Evolutionary conservation across 2,888 invertebrate species (phyloP).

Genomic region (Laspeyria flexula): DNA sequence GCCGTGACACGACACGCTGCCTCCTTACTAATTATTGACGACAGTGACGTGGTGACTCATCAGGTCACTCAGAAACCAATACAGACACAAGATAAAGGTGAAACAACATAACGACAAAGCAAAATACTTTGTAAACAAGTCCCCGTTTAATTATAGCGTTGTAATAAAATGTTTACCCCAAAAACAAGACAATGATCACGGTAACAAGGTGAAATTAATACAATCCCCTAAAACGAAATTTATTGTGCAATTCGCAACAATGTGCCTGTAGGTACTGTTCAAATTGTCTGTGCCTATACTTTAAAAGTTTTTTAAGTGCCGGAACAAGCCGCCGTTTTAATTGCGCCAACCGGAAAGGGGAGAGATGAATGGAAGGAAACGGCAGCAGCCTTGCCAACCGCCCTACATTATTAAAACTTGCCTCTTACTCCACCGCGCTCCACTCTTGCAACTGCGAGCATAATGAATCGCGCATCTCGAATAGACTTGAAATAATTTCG

Average conservation of each 20-base stretch:
- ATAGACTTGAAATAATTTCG: constrained; percentile 69
- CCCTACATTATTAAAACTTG: constrained; percentile 84
- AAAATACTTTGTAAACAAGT: background rate
- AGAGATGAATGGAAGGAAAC: constrained; percentile 84
- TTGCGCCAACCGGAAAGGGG: constrained; percentile 84
- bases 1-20: constrained; percentile 16
- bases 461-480: constrained; percentile 77
- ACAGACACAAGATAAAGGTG: background rate
- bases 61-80: constrained; percentile 18
- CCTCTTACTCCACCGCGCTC: constrained; percentile 73
- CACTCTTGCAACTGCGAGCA: constrained; percentile 70
- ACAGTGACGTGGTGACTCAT: constrained; percentile 32
- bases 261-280: constrained; percentile 62
- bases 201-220: constrained; percentile 49
- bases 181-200: constrained; percentile 39
- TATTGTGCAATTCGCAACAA: constrained; percentile 64
- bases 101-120: background rate
- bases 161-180: constrained; percentile 7
- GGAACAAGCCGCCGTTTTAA: constrained; percentile 83
- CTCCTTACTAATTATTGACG: constrained; percentile 23
- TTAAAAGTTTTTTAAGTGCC: constrained; percentile 83
- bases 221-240: constrained; percentile 52
- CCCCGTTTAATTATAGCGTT: background rate
- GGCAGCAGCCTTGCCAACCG: constrained; percentile 80
- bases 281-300: constrained; percentile 79